A percentile compares a stretch with the other conserved stretches of the same genome.
phyloP scores from a whole-genome alignment of 2,888 invertebrate species.

The Chalcis sispes region DNA sequence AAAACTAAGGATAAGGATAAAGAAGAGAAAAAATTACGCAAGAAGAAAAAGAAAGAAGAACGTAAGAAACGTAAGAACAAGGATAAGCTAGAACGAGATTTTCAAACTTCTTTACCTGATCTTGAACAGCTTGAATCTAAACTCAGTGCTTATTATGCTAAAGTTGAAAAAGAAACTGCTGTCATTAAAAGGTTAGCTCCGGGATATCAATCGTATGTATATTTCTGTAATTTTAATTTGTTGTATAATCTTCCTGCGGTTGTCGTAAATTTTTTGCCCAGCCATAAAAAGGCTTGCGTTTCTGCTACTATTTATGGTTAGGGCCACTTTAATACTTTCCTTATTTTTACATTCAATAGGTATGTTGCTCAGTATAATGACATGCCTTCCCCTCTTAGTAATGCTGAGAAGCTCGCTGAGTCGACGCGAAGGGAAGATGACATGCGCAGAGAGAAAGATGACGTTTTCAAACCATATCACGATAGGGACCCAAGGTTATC shows the following conservation, averaged over 20 bases:
- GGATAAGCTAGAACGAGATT: conserved; percentile 80
- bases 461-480: conserved; percentile 71
- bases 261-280: not conserved
- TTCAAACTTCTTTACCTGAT: conserved; percentile 84
- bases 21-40: conserved; percentile 78
- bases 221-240: conserved; percentile 1
- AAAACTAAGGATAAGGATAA: conserved; percentile 83
- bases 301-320: conserved; percentile 22
- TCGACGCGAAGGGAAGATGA: conserved; percentile 72
- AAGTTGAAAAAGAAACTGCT: conserved; percentile 82
- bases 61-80: conserved; percentile 78
- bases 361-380: conserved; percentile 75
- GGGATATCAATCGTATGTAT: conserved; percentile 30
- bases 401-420: conserved; percentile 73
- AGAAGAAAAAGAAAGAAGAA: conserved; percentile 83
- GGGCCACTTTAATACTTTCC: conserved; percentile 61
- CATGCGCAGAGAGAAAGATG: conserved; percentile 70
- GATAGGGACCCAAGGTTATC: conserved; percentile 71
- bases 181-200: conserved; percentile 78
- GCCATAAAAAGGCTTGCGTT: conserved; percentile 17
- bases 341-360: conserved; percentile 70
- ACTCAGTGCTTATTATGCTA: conserved; percentile 86
- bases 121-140: conserved; percentile 87
- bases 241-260: not conserved
- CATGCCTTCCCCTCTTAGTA: conserved; percentile 75